These are phyloP conservation scores for Monomorium pharaonis DNA, from an alignment of 1,140 invertebrate species.

Conservation along the genomic window DNA sequence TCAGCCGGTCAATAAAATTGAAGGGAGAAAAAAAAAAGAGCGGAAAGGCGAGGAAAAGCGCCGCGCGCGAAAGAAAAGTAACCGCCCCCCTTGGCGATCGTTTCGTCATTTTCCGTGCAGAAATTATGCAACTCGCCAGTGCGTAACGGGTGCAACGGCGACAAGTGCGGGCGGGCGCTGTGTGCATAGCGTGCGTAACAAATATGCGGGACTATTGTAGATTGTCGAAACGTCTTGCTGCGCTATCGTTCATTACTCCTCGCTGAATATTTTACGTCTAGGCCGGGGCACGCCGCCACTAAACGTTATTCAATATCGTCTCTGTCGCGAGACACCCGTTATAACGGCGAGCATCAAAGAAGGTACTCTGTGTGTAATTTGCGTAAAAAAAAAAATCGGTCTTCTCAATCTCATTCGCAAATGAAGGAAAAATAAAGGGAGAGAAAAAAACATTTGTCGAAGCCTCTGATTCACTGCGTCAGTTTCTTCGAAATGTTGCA, in stretches of 20 bases:
- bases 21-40: background rate
- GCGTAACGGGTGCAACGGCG: background rate
- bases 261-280: constrained; percentile 24
- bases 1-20: constrained; percentile 21
- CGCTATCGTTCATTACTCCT: constrained; percentile 66
- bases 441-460: no score
- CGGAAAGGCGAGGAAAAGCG: background rate
- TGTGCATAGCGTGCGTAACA: constrained; percentile 16
- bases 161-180: background rate
- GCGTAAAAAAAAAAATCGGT: background rate
- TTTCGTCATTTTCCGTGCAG: background rate
- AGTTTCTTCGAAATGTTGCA: background rate
- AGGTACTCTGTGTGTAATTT: background rate
- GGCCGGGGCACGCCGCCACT: constrained; percentile 3
- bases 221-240: constrained; percentile 36
- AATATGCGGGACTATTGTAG: constrained; percentile 73
- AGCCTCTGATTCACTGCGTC: background rate
- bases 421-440: background rate
- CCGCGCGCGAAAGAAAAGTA: constrained; percentile 12
- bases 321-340: background rate
- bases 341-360: background rate
- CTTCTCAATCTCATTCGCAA: background rate
- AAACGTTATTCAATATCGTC: constrained; percentile 20
- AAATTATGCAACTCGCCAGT: background rate
- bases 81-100: no score